Evolutionary conservation across 2,113 vertebrate genomes (phyloP).

Genomic region (Nycticebus coucang): DNA sequence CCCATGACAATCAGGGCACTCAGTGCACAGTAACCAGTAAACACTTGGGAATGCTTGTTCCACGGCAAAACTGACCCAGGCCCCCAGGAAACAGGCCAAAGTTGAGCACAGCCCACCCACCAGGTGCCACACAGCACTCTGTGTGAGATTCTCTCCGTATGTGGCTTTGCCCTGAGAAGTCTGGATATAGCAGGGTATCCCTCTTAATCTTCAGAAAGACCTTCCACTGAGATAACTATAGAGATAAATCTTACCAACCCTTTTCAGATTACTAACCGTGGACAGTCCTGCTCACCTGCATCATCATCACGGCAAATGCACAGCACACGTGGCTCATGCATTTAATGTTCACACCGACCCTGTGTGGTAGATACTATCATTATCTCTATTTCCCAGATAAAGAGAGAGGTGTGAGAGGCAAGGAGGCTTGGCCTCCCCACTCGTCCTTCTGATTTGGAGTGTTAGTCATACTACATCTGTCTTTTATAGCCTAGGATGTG

Average conservation of each 20-base stretch:
- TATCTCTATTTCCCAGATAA: neutral
- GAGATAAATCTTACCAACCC: neutral
- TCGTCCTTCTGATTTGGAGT: neutral
- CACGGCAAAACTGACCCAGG: neutral
- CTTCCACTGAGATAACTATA: neutral
- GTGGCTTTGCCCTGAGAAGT: neutral
- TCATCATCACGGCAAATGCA: accelerated
- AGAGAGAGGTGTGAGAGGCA: neutral
- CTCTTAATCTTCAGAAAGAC: neutral
- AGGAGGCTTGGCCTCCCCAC: neutral
- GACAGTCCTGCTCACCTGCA: neutral
- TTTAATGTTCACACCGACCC: neutral
- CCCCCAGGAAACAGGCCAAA: neutral
- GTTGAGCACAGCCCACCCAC: neutral
- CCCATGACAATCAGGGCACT: neutral
- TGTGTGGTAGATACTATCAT: neutral
- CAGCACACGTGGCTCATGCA: neutral
- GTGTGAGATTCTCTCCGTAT: neutral
- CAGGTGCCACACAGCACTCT: neutral
- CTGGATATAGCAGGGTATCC: neutral
- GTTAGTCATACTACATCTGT: neutral
- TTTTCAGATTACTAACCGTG: neutral
- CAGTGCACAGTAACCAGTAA: neutral
- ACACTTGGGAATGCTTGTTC: neutral
- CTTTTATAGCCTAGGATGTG: neutral